Evolutionary conservation across 2,888 invertebrate genomes (phyloP).

Genomic region (Dastarcus helophoroides): DNA sequence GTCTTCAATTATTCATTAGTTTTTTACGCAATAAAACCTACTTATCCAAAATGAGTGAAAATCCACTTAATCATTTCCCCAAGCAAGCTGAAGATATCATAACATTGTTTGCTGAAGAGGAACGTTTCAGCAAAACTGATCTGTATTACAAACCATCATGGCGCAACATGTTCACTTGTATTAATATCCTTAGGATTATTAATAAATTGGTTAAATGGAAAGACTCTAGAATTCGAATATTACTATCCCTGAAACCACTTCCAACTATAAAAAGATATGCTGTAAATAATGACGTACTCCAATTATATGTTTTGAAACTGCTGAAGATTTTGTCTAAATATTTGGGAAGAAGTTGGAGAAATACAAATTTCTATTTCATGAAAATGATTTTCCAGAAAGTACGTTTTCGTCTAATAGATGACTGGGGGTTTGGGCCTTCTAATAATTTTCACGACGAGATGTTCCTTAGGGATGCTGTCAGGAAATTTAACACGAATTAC

Average conservation of each 20-base stretch:
- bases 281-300: slow-evolving; percentile 6
- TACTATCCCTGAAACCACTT: background rate
- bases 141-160: slow-evolving; percentile 3
- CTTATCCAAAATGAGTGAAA: background rate
- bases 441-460: slow-evolving; percentile 6
- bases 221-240: background rate
- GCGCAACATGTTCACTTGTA: slow-evolving; percentile 9
- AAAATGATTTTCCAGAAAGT: slow-evolving; percentile 9
- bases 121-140: background rate
- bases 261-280: background rate
- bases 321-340: slow-evolving; percentile 9
- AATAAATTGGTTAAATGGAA: slow-evolving; percentile 12
- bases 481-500: no score
- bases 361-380: slow-evolving; percentile 8
- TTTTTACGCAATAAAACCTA: background rate
- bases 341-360: slow-evolving; percentile 6
- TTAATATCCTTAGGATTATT: slow-evolving; percentile 11
- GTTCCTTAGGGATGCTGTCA: background rate
- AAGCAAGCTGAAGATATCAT: background rate
- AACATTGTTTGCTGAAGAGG: background rate
- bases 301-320: slow-evolving; percentile 8
- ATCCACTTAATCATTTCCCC: slow-evolving; percentile 1
- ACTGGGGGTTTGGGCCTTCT: slow-evolving; percentile 3
- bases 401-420: slow-evolving; percentile 8
- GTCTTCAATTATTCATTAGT: background rate